A percentile compares a stretch with the other conserved stretches of the same genome.
Conservation (phyloP, 2,888 invertebrate species). For the Geotrupes spiniger region DNA sequence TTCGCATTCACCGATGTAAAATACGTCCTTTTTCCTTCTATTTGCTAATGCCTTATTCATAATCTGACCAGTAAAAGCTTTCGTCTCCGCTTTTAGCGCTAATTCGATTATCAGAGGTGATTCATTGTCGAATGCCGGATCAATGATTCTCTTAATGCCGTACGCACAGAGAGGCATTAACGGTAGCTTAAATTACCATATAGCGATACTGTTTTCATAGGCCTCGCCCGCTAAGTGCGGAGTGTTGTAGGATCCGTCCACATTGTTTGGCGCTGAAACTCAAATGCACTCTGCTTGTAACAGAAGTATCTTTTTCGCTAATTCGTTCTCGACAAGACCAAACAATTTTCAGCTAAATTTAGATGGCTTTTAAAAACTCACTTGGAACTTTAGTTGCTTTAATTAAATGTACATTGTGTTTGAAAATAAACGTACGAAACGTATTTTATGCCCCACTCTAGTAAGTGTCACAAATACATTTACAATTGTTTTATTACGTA, state of each 20-base stretch:
- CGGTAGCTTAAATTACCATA: conserved; percentile 3
- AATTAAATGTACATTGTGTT: too few relatives aligned
- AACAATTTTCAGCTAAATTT: conserved; percentile 19
- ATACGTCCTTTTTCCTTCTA: not conserved
- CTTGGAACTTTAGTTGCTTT: too few relatives aligned
- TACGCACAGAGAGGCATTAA: not conserved
- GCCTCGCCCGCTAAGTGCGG: conserved; percentile 41
- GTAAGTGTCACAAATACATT: too few relatives aligned
- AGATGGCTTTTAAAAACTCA: too few relatives aligned
- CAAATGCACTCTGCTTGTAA: conserved; percentile 38
- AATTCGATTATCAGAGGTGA: conserved; percentile 44
- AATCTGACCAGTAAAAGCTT: conserved; percentile 40
- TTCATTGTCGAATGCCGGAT: conserved; percentile 40
- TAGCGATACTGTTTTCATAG: conserved; percentile 28
- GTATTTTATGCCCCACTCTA: too few relatives aligned
- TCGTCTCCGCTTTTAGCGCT: conserved; percentile 42
- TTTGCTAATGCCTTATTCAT: conserved; percentile 32
- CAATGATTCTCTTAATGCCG: conserved; percentile 26
- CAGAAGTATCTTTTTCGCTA: conserved; percentile 33
- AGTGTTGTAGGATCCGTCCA: conserved; percentile 39
- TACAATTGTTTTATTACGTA: too few relatives aligned
- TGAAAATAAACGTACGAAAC: too few relatives aligned
- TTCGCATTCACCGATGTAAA: too few relatives aligned
- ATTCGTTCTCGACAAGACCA: conserved; percentile 29
- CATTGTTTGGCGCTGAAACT: conserved; percentile 42